A percentile compares a stretch with the other conserved stretches of the same genome.
Conservation (phyloP, 1,140 invertebrate species). For the Bicyclus anynana region DNA sequence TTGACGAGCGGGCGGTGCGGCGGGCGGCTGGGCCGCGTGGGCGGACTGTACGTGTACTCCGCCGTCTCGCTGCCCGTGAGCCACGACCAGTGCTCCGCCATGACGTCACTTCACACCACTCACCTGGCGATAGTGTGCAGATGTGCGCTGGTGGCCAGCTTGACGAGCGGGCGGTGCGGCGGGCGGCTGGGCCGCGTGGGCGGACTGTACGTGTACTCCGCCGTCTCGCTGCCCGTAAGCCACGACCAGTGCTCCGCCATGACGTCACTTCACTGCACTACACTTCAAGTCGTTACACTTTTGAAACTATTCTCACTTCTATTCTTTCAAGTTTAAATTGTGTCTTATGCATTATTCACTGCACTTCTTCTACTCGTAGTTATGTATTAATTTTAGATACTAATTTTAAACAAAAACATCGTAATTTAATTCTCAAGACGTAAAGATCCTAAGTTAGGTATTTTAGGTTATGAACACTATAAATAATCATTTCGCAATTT, state of each 20-base stretch:
- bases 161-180: constrained; percentile 65
- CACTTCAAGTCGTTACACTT: neutral
- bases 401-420: too few species aligned
- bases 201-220: constrained; percentile 68
- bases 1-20: constrained; percentile 68
- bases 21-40: constrained; percentile 53
- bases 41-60: constrained; percentile 69
- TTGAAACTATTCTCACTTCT: neutral
- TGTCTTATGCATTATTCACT: too few species aligned
- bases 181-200: constrained; percentile 57
- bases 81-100: constrained; percentile 71
- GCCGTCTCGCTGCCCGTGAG: constrained; percentile 50
- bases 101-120: constrained; percentile 25
- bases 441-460: too few species aligned
- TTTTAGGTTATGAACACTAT: too few species aligned
- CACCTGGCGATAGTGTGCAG: constrained; percentile 64
- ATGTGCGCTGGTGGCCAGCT: constrained; percentile 61
- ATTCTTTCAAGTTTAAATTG: too few species aligned
- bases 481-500: too few species aligned
- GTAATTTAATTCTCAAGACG: too few species aligned
- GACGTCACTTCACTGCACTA: constrained; percentile 14
- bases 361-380: too few species aligned
- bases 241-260: constrained; percentile 71
- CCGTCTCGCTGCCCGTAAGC: constrained; percentile 52
- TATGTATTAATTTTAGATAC: too few species aligned